Evolutionary conservation across 2,797 vertebrate genomes (phyloP).

Genomic region (Rousettus madagascariensis): DNA sequence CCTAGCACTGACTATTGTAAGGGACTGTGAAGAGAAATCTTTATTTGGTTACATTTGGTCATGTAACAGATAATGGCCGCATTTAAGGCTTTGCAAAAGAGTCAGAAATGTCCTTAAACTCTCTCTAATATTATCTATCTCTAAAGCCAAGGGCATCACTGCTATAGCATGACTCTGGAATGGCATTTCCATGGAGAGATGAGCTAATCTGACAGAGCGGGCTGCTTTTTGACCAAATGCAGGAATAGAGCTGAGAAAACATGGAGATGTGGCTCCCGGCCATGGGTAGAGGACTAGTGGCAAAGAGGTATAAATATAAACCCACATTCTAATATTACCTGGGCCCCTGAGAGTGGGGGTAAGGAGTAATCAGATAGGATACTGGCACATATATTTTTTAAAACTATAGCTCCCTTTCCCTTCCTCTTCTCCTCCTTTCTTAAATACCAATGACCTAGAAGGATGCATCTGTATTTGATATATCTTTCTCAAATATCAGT

Average conservation of each 20-base stretch:
- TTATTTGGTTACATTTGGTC: constrained; percentile 62
- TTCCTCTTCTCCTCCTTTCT: background rate
- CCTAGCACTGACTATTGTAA: background rate
- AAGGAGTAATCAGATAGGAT: background rate
- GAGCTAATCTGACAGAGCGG: background rate
- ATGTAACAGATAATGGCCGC: constrained; percentile 13
- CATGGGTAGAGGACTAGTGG: background rate
- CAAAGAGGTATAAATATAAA: background rate
- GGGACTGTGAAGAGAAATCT: constrained; percentile 33
- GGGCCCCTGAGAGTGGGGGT: background rate
- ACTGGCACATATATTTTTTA: background rate
- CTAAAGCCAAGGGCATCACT: constrained; percentile 8
- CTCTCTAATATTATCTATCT: constrained; percentile 3
- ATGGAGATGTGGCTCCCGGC: background rate
- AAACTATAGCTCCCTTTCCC: background rate
- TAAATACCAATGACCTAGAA: background rate
- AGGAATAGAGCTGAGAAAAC: constrained; percentile 5
- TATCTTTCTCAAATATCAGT: constrained; percentile 55
- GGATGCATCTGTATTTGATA: constrained; percentile 22
- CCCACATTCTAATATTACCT: background rate
- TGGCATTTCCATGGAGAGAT: constrained; percentile 53
- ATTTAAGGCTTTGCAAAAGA: constrained; percentile 3
- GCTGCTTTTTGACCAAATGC: constrained; percentile 57
- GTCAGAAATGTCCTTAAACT: constrained; percentile 54
- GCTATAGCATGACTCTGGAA: background rate